Evolutionary conservation across 2,888 invertebrate species (phyloP), one percentile per base, ranked within the genome.

Genomic region (Caenorhabditis wallacei): DNA sequence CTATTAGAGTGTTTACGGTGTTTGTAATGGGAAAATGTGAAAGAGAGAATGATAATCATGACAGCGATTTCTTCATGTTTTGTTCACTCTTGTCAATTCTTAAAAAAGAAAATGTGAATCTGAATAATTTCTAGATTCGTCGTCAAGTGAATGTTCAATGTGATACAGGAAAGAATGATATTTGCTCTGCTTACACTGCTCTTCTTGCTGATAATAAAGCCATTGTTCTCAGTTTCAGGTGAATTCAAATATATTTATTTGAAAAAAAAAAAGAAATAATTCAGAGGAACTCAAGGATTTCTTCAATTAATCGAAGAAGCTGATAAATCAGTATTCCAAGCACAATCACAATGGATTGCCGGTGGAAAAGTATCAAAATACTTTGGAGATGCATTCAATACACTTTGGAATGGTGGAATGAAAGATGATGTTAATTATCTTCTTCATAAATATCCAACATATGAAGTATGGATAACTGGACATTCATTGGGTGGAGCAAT

Each of bases 141-240:
- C 80, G 85, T 20, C 85, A 85, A 66, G 7, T 85, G 18, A 84
- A 80, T 37, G 81, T 84, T 16, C 74, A 76, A 24, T 87, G 86
- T 56, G 86, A 86, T 43, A 35, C 79, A 43, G 61, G 76, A 11
- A 80, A 82, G 16, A 68, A 78, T n/a, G 88, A 88, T 54, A 85
- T 78, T 22, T 87, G 88, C 70, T 84, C 85, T 18, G 89, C 85
- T 5, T 90, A 85, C 80, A 84, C 86, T 0, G 89, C 88, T 8
- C 66, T 84, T 18, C 66, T 85, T 13, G 63, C 72, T 53, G 30
- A 26, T 5, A 80, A 86, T 13, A 84, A 88, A 51, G 86, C 88
- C 16, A 85, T 90, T 59, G 87, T 88, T 20, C 35, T 90, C 24
- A 75, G 88, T 46, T 90, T 89, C 80, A 86, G 89, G 89, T 88